Evolutionary conservation across 2,888 invertebrate species (phyloP), one percentile per base, ranked within the genome.

Genomic region (Diabrotica balteata): DNA sequence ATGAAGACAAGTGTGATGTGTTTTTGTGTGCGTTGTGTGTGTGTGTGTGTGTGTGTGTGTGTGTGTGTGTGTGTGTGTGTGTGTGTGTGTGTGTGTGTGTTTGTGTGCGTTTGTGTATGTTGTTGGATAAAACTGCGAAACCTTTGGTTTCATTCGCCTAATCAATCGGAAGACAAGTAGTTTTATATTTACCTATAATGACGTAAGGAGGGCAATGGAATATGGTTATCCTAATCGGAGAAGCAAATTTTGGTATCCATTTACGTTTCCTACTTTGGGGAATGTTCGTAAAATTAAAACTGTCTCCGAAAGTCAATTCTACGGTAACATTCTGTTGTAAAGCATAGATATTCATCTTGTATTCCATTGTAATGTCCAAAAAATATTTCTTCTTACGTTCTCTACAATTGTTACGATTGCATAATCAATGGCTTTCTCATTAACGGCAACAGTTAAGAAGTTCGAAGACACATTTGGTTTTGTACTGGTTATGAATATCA

Each of bases 201-300:
- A 75, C 58, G 66, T 69, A 75, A 2, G 77, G 77, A 7, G 74
- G 68, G 59, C 77, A 77, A 9, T 75, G 63, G 50, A 76, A 75
- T 50, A 69, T 22, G 32, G 69, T 42, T n/a, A 72, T 59, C 11
- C 43, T 59, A 32, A 75, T 47, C 17, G 53, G 45, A 10, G 52
- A 47, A 22, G 44, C 9, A 49, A 65, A 59, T 32, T 46, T 44
- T 7, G 63, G 57, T 9, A 44, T 50, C 63, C 63, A 63, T 22
- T n/a, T 63, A 5, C 44, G 49, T 59, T n/a, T 10, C 8, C 7
- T 10, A 8, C 10, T 8, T n/a, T 59, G 10, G 8, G 59, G 11
- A 42, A 49, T 11, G n/a, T 42, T 50, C 9, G 10, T 50, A 50
- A 7, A 8, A 7, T 59, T 42, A 8, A 8, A 4, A 32, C 8